Evolutionary conservation across 2,888 invertebrate genomes (phyloP).

Genomic region (Caenorhabditis macrosperma): DNA sequence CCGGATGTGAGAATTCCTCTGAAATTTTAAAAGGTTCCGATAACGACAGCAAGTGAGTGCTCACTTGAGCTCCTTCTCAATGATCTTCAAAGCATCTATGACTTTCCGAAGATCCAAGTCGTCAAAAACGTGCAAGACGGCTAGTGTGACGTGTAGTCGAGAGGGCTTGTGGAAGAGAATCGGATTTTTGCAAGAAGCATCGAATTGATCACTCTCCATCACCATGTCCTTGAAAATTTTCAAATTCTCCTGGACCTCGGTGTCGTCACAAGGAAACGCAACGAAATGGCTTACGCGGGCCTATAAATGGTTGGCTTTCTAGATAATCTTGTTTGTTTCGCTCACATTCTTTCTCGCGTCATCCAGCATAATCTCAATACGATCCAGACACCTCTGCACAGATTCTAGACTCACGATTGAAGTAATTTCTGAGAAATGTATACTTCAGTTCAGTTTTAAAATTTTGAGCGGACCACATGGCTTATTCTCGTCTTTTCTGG

Average conservation of each 20-base stretch:
- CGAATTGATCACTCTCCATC: conserved; percentile 28
- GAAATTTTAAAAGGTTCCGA: conserved; percentile 1
- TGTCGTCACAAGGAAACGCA: conserved; percentile 56
- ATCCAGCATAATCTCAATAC: conserved; percentile 55
- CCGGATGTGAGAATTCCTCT: conserved; percentile 9
- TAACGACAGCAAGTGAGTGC: background rate
- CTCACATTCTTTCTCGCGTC: conserved; percentile 34
- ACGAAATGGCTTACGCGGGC: conserved; percentile 59
- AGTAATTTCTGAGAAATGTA: conserved; percentile 47
- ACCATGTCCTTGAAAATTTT: conserved; percentile 45
- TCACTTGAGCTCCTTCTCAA: conserved; percentile 49
- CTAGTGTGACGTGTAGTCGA: conserved; percentile 62
- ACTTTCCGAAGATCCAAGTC: conserved; percentile 40
- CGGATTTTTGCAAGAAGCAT: conserved; percentile 52
- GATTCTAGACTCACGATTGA: conserved; percentile 58
- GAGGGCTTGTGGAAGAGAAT: conserved; percentile 45
- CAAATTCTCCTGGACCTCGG: conserved; percentile 46
- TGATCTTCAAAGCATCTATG: conserved; percentile 5
- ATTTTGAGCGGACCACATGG: conserved; percentile 57
- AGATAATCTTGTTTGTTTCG: too few species aligned
- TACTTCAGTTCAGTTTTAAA: background rate
- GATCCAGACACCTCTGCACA: conserved; percentile 65
- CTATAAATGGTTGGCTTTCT: conserved; percentile 12
- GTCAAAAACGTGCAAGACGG: conserved; percentile 50
- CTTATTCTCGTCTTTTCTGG: conserved; percentile 36